Evolutionary conservation across 2,797 vertebrate genomes (phyloP).

Genomic region (Erpetoichthys calabaricus): DNA sequence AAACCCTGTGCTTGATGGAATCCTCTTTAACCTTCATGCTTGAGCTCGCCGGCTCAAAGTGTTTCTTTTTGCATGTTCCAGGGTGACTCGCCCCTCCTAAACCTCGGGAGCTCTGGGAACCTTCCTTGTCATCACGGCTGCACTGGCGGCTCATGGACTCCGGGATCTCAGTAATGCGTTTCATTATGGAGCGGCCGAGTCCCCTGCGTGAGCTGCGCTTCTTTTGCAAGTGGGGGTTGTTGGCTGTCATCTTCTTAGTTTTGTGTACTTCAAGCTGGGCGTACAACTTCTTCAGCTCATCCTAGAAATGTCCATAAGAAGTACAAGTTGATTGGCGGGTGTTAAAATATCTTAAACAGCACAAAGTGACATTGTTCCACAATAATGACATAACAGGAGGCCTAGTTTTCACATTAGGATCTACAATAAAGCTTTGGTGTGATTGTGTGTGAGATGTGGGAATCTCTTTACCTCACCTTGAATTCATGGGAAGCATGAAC

Average conservation of each 20-base stretch:
- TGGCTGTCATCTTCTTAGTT: constrained; percentile 71
- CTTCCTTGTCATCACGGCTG: constrained; percentile 53
- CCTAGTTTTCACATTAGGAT: no score
- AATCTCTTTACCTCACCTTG: no score
- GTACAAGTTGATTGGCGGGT: neutral
- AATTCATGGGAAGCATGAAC: no score
- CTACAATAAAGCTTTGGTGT: no score
- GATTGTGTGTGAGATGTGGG: no score
- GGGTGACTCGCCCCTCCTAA: constrained; percentile 35
- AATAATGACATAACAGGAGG: no score
- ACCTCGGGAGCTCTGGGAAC: constrained; percentile 23
- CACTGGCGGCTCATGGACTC: constrained; percentile 55
- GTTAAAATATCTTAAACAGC: no score
- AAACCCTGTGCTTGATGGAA: constrained; percentile 35
- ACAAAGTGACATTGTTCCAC: no score
- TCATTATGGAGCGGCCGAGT: constrained; percentile 65
- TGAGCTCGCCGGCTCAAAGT: constrained; percentile 27
- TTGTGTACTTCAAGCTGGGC: constrained; percentile 77
- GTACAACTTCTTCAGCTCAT: constrained; percentile 91
- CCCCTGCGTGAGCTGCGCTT: constrained; percentile 58
- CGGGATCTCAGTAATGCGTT: constrained; percentile 58
- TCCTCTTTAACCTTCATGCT: constrained; percentile 35
- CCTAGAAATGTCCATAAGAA: constrained; percentile 35
- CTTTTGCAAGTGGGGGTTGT: constrained; percentile 84
- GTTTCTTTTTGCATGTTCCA: constrained; percentile 38